Base-by-base conservation (phyloP, 2,888 invertebrate genomes). In the Eupithecia exiguata region DNA sequence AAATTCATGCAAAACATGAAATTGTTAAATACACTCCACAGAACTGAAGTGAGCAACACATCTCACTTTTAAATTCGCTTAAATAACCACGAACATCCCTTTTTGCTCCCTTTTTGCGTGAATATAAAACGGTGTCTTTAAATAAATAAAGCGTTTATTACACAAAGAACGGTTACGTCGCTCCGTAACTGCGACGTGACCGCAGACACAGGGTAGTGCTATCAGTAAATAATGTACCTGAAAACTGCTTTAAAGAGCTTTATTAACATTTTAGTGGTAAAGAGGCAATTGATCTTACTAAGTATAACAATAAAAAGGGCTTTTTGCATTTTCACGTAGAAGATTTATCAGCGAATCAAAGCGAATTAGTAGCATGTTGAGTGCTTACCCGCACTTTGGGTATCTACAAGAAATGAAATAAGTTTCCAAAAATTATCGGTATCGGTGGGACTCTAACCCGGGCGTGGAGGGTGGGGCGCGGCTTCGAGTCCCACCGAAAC, bases 81-180 rank as follows among this genome's bases (percentile, higher is more conserved):
- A 80, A 81, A 83, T 77, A 79, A 75, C 73, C 76, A 70, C 77
- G 65, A 76, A 73, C 79, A 76, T 74, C 76, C 73, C 70, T 79
- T 78, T 65, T 76, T 77, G 76, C 78, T 67, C 74, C 76, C 78
- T 77, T 81, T 84, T 81, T 80, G 75, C 77, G 80, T 81, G 78
- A 82, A 82, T 84, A 70, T 78, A 78, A 79, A 86, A 83, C 70
- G 75, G 79, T 75, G 77, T 74, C 78, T 78, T 79, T 84, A 78
- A 84, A 85, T 85, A 84, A 84, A 83, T 81, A 80, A 84, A 71
- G 71, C 71, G 73, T 80, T 80, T 84, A 81, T 82, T 81, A 79
- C 80, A 84, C 80, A 83, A 82, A 81, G 81, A 83, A 82, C 79
- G 77, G 79, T 84, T 78, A 78, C 83, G 80, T 83, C 78, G 70